These are phyloP conservation scores for Drosophila affinis DNA, from an alignment of 2,888 invertebrate genomes.

Conservation along the genomic window DNA sequence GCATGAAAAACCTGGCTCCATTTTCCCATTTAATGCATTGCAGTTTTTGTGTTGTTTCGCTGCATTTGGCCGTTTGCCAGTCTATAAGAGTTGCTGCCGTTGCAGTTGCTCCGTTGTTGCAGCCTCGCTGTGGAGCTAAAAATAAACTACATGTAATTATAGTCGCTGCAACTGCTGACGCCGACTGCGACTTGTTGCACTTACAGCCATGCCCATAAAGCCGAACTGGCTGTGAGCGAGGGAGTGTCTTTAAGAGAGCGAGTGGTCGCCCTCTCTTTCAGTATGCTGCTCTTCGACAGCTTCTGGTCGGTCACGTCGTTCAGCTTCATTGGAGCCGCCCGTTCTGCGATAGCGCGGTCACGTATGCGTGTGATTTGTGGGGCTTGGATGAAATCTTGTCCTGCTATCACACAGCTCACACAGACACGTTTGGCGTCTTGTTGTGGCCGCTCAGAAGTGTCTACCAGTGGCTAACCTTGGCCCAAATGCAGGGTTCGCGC, in stretches of 20 bases:
- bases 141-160: slow-evolving; percentile 49
- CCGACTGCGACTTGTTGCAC: slow-evolving; percentile 68
- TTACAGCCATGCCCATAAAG: slow-evolving; percentile 53
- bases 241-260: slow-evolving; percentile 45
- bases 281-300: slow-evolving; percentile 34
- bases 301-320: slow-evolving; percentile 72
- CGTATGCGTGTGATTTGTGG: slow-evolving; percentile 66
- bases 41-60: slow-evolving; percentile 57
- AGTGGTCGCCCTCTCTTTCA: slow-evolving; percentile 6
- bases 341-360: slow-evolving; percentile 59
- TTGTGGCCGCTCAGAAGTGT: slow-evolving; percentile 26
- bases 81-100: slow-evolving; percentile 12
- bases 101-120: slow-evolving; percentile 29
- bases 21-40: slow-evolving; percentile 50
- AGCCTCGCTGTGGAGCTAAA: slow-evolving; percentile 41
- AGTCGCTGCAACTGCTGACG: slow-evolving; percentile 42
- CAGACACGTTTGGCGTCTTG: slow-evolving; percentile 56
- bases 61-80: slow-evolving; percentile 48
- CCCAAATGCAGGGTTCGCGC: slow-evolving; percentile 52
- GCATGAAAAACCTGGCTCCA: slow-evolving; percentile 56
- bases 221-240: slow-evolving; percentile 30
- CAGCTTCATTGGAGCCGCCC: slow-evolving; percentile 43
- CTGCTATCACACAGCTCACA: slow-evolving; percentile 52
- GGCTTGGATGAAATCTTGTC: slow-evolving; percentile 60
- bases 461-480: slow-evolving; percentile 60